Evolutionary conservation across 2,113 vertebrate genomes (phyloP), one percentile per base, ranked within the genome.

Genomic region (Thamnaconus septentrionalis): DNA sequence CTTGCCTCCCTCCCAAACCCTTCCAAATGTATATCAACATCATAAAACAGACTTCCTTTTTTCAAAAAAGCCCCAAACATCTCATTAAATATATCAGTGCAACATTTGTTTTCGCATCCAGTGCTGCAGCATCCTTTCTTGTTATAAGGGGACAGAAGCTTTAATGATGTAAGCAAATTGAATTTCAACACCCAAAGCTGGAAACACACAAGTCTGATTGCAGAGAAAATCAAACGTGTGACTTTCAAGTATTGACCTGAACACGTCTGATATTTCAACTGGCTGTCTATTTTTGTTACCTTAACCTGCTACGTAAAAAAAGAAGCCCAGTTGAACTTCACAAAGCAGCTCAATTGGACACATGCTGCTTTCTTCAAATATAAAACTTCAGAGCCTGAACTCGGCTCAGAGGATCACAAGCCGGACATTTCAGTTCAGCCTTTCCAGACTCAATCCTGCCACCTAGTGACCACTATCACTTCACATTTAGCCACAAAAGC

Each of bases 111-210:
- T 92, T 92, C 90, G 76, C 88, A 81, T 91, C 83, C 83, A 92
- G 94, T 93, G 92, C 94, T 90, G 91, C 93, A 94, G 93, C 93
- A 94, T 96, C 94, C 92, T 93, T 95, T 93, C 93, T 45, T 83
- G 85, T 87, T 87, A 86, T 83, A 77, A 75, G 50, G 48, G 57
- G 62, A 9, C 12, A 47, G 18, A 31, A 61, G 61, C 58, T 49
- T 60, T 8, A 50, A 44, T 4, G n/a, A 12, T 6, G n/a, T 4
- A 51, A 11, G 5, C 49, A 52, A 6, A 4, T 12, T 5, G 50
- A 18, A 12, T 9, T 9, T 42, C 59, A 9, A 42, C 1, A 8
- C 41, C 31, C 42, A 10, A 41, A 1, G 7, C 42, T 61, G 55
- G 41, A 51, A 65, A 56, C 44, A 12, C 41, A 61, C 59, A 31